Evolutionary conservation across 2,888 invertebrate species (phyloP).

Genomic region (Drosophila monieri): DNA sequence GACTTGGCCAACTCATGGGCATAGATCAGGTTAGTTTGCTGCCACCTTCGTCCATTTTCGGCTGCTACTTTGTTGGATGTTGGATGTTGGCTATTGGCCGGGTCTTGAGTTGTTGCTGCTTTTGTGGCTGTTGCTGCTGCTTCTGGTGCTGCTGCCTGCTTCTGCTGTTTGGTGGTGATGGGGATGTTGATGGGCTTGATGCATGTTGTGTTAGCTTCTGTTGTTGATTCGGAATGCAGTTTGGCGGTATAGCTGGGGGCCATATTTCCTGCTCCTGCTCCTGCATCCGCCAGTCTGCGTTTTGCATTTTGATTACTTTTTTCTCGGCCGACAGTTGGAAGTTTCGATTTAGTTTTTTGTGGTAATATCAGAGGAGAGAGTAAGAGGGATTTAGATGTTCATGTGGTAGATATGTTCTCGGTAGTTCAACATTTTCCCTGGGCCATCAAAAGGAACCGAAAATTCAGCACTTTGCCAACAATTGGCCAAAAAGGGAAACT

Average conservation of each 20-base stretch:
- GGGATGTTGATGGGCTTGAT: conserved; percentile 76
- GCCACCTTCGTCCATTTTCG: conserved; percentile 63
- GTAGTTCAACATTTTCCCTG: conserved; percentile 16
- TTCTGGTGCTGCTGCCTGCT: background rate
- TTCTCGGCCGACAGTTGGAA: conserved; percentile 35
- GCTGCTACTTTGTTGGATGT: conserved; percentile 62
- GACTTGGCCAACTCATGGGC: conserved; percentile 26
- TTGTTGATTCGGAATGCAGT: conserved; percentile 78
- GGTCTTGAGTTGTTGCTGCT: conserved; percentile 21
- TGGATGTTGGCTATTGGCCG: conserved; percentile 31
- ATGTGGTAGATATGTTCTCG: conserved; percentile 16
- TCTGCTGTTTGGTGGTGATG: conserved; percentile 64
- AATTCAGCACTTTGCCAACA: conserved; percentile 50
- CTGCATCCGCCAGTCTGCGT: conserved; percentile 56
- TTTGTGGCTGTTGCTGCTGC: conserved; percentile 9
- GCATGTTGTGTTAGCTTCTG: conserved; percentile 80
- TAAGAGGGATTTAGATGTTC: background rate
- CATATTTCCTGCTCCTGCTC: conserved; percentile 47
- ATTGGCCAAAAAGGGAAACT: conserved; percentile 40
- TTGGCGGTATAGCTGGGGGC: conserved; percentile 64
- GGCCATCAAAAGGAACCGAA: conserved; percentile 30
- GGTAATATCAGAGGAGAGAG: background rate
- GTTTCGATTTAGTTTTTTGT: conserved; percentile 36
- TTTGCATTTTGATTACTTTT: conserved; percentile 72
- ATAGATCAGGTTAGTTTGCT: conserved; percentile 38